Base-by-base conservation (phyloP, 2,888 invertebrate species). In the Pseudococcus viburni region DNA sequence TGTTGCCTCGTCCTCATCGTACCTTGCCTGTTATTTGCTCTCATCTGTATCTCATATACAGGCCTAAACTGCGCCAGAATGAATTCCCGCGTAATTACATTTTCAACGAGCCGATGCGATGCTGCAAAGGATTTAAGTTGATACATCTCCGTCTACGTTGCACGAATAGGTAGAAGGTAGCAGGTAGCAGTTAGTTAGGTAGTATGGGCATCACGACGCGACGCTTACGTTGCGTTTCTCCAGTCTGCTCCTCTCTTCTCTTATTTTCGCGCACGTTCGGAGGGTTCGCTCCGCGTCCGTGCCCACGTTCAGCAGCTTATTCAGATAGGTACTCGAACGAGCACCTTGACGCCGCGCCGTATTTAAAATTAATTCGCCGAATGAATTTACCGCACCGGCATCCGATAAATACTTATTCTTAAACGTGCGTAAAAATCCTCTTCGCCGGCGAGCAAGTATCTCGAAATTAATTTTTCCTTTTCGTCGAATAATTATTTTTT, bases 81-180 rank as follows among this genome's bases (percentile, higher is more conserved):
- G 9, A 64, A 64, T 64, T 64, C 64, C 22, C 6, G 59, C 73
- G 77, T 86, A 86, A 86, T 86, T 86, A 86, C 86, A 86, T 86
- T 86, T 86, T 77, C 86, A 86, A 86, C 86, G 73, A 86, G 77
- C 77, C 86, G 86, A 86, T 86, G 42, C 42, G 86, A 86, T 86
- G 48, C 68, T n/a, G 46, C 12, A 48, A 73, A 86, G 73, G 86
- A 86, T 86, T 86, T 86, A 86, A 46, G 19, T 86, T 8, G 85
- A n/a, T 64, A 22, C 17, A 26, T 33, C 55, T 15, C 42, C n/a
- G 64, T 22, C 64, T 59, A 59, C 59, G 59, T 7, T 42, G 9
- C 42, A 42, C 42, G 42, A 42, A 42, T 59, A 59, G 17, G 59
- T 59, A 51, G 51, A 8, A 42, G 51, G 59, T 59, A 51, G 51